Conservation (phyloP, 2,888 invertebrate species). For the Eupithecia pulchellata region DNA sequence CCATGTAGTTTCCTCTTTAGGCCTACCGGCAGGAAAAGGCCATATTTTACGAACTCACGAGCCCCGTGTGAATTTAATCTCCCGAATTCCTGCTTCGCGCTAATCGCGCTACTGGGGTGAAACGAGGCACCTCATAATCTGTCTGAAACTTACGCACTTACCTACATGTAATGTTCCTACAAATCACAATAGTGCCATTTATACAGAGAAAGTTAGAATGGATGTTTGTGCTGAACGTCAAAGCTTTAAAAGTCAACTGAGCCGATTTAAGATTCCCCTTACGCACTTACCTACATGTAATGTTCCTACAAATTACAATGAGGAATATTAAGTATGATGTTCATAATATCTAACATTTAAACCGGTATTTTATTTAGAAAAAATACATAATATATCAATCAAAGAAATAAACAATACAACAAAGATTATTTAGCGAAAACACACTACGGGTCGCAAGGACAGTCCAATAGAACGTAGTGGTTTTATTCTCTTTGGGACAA, state of each 20-base stretch:
- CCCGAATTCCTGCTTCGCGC: slow-evolving; percentile 41
- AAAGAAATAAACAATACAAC: no score
- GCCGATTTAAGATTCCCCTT: no score
- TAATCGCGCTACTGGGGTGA: slow-evolving; percentile 41
- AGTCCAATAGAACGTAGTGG: no score
- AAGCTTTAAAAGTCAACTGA: background rate
- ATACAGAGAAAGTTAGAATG: background rate
- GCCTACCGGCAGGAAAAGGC: slow-evolving; percentile 43
- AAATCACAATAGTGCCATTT: background rate
- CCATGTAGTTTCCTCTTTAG: slow-evolving; percentile 20
- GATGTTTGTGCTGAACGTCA: background rate
- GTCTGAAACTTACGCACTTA: background rate
- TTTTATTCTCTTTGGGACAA: no score
- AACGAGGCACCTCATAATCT: slow-evolving; percentile 19
- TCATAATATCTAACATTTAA: no score
- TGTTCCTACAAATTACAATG: no score
- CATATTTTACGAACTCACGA: slow-evolving; percentile 45
- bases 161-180: background rate
- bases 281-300: no score
- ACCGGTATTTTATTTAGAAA: no score
- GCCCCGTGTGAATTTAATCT: slow-evolving; percentile 46
- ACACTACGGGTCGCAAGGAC: no score
- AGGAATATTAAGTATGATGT: no score
- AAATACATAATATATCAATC: no score
- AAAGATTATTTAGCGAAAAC: no score